Evolutionary conservation across 1,140 invertebrate genomes (phyloP).

Genomic region (Dreissena polymorpha): DNA sequence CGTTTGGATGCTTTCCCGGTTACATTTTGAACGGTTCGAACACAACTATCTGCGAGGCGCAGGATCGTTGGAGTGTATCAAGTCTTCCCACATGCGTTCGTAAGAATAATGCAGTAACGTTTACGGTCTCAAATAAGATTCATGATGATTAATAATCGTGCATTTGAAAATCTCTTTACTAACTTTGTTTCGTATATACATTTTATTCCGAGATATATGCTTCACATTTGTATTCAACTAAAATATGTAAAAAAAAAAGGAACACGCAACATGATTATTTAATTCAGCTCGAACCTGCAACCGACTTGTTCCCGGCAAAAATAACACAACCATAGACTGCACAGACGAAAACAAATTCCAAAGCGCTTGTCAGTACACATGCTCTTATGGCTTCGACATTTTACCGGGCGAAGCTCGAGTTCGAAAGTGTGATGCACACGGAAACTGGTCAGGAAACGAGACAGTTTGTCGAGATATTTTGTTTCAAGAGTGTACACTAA

Average conservation of each 20-base stretch:
- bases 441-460: constrained; percentile 11
- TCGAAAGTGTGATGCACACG: constrained; percentile 2
- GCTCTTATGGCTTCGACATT: constrained; percentile 8
- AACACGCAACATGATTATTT: background rate
- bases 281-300: background rate
- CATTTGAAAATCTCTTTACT: background rate
- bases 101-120: background rate
- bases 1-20: constrained; percentile 24
- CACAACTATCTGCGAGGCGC: background rate
- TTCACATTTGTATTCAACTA: background rate
- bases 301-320: background rate
- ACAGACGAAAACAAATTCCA: constrained; percentile 18
- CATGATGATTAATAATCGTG: background rate
- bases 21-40: background rate
- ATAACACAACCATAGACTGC: constrained; percentile 6
- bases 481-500: too few species aligned
- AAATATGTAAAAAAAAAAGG: background rate
- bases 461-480: constrained; percentile 9
- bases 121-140: too few species aligned
- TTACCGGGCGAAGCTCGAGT: constrained; percentile 21
- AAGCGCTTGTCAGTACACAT: constrained; percentile 21
- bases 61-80: background rate
- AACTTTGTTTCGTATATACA: background rate
- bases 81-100: constrained; percentile 10
- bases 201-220: background rate